These are phyloP conservation scores for Lutraria lutraria DNA, from an alignment of 2,888 invertebrate genomes.

Conservation along the genomic window DNA sequence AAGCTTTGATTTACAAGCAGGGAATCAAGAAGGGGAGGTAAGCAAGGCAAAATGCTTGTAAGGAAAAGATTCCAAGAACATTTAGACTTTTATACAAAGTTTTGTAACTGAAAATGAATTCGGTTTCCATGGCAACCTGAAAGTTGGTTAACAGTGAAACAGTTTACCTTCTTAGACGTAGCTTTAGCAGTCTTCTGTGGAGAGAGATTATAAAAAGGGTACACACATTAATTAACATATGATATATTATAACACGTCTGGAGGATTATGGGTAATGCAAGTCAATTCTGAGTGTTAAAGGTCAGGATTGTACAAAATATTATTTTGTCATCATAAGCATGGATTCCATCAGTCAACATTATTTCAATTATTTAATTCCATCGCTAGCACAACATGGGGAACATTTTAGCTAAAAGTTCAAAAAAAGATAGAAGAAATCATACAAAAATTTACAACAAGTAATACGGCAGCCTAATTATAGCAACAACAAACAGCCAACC, in stretches of 20 bases:
- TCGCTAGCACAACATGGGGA: neutral
- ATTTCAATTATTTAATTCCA: neutral
- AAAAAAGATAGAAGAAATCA: neutral
- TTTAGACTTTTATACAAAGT: neutral
- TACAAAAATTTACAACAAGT: neutral
- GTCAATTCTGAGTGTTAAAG: neutral
- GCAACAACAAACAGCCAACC: conserved; percentile 10
- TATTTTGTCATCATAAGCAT: neutral
- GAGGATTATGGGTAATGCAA: neutral
- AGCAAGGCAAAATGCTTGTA: conserved; percentile 10
- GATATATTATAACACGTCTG: neutral
- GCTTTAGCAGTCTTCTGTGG: conserved; percentile 60
- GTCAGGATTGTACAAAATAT: neutral
- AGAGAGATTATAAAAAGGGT: conserved; percentile 47
- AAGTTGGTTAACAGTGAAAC: conserved; percentile 49
- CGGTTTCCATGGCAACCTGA: conserved; percentile 40
- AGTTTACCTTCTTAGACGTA: conserved; percentile 62
- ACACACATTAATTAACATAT: neutral
- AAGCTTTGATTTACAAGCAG: neutral
- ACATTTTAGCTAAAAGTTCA: neutral
- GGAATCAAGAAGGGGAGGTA: neutral
- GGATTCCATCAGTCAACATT: neutral
- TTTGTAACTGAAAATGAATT: neutral
- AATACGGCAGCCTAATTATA: neutral
- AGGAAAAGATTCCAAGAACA: neutral